Percentiles rank a stretch among this genome's conserved stretches.
Evolutionary conservation across 2,888 invertebrate species (phyloP).

Genomic region (Eurytoma californica): DNA sequence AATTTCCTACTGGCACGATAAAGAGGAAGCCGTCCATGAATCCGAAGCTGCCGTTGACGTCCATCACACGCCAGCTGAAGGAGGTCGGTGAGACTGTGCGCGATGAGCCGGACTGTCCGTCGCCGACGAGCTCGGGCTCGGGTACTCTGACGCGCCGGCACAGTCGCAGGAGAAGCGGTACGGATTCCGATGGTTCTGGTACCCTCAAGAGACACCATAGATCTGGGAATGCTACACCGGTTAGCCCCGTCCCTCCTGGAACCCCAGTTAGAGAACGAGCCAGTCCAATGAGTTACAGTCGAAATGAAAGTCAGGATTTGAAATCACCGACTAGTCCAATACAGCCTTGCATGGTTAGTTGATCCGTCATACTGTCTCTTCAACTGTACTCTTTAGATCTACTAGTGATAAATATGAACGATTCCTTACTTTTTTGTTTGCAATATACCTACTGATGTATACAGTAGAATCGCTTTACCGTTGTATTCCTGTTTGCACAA

Average conservation of each 20-base stretch:
- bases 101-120: constrained; percentile 77
- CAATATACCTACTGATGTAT: too few relatives aligned
- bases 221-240: constrained; percentile 76
- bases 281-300: constrained; percentile 74
- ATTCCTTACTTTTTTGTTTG: too few relatives aligned
- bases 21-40: constrained; percentile 95
- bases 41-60: constrained; percentile 92
- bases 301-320: constrained; percentile 68
- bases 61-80: constrained; percentile 92
- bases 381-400: too few relatives aligned
- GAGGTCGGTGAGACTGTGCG: constrained; percentile 87
- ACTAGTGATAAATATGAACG: too few relatives aligned
- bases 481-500: too few relatives aligned
- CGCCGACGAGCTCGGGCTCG: constrained; percentile 72
- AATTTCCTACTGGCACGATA: constrained; percentile 83
- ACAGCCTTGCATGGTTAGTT: constrained; percentile 69
- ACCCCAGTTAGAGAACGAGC: constrained; percentile 76
- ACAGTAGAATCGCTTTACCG: too few relatives aligned
- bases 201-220: constrained; percentile 73
- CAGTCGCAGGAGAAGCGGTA: constrained; percentile 75
- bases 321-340: constrained; percentile 73
- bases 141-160: constrained; percentile 80
- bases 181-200: constrained; percentile 75
- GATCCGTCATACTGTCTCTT: neutral
- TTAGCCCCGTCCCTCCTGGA: constrained; percentile 73